Evolutionary conservation across 2,888 invertebrate genomes (phyloP), one percentile per base, ranked within the genome.

Genomic region (Eumerus sabulonum): DNA sequence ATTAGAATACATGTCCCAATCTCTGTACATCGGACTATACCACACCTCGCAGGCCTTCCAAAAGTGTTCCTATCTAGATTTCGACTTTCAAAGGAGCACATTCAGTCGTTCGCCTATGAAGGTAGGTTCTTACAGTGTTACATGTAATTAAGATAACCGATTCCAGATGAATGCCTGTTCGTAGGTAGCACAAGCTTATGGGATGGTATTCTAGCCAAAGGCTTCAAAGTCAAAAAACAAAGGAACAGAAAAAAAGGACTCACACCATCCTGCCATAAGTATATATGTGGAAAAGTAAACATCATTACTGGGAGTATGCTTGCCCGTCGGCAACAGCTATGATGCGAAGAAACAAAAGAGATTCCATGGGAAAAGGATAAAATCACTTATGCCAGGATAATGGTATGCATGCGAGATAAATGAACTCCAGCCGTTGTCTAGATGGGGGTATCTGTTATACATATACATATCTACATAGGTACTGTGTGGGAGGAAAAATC

Each of bases 91-190:
- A 73, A 66, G 60, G 35, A 60, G 42, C 27, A 44, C 51, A 36
- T 38, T 48, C 48, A 16, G 27, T 27, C 27, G 7, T 2, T 7
- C 27, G 27, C 2, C 3, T 27, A 7, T 27, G 7, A 27, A 27
- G 3, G 27, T n/a, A 27, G 7, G 27, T 27, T 7, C 27, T 27
- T 47, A 27, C 36, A 59, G 57, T 36, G 45, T 47, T 60, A 45
- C 57, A 54, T 59, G 53, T 76, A 76, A 76, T 76, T 76, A 71
- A 76, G 76, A 76, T 76, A 76, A 76, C 71, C 54, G 76, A 76
- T 64, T 64, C 14, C 71, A 71, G 70, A 59, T 60, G 47, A 36
- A 54, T 38, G 45, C 27, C 27, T 27, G 27, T 27, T 27, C 7
- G 27, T 7, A 27, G 27, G 7, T 2, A 27, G 7, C 3, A 11